These are phyloP conservation scores for Parauchenoglanis ngamensis DNA, from an alignment of 2,797 vertebrate species.

Conservation along the genomic window DNA sequence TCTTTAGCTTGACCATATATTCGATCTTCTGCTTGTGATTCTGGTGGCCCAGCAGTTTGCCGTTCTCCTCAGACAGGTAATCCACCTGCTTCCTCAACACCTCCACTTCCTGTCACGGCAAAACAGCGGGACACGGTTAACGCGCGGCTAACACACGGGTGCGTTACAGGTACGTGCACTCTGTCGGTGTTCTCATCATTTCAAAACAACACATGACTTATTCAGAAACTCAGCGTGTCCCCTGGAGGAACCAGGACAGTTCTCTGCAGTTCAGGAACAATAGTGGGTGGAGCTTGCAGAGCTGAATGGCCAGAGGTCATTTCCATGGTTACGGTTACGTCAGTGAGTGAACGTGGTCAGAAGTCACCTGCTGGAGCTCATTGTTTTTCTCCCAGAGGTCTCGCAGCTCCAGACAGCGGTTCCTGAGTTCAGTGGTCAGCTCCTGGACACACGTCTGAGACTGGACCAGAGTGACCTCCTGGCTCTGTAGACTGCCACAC, in stretches of 20 bases:
- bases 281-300: not conserved
- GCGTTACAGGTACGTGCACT: not conserved
- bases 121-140: not conserved
- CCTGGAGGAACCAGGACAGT: not conserved
- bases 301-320: not conserved
- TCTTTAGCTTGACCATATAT: slow-evolving; percentile 92
- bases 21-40: slow-evolving; percentile 95
- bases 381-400: slow-evolving; percentile 63
- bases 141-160: not conserved
- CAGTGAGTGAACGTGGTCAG: not conserved
- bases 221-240: not conserved
- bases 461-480: slow-evolving; percentile 68
- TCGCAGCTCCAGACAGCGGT: slow-evolving; percentile 75
- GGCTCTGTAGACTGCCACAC: slow-evolving; percentile 64
- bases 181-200: not conserved
- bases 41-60: slow-evolving; percentile 91
- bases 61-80: slow-evolving; percentile 89
- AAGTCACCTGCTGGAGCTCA: slow-evolving; percentile 71
- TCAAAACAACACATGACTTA: not conserved
- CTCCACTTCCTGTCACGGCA: slow-evolving; percentile 78
- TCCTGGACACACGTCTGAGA: slow-evolving; percentile 79
- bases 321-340: not conserved
- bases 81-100: slow-evolving; percentile 85
- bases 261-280: not conserved
- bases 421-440: slow-evolving; percentile 75